phyloP scores from a whole-genome alignment of 2,888 invertebrate genomes.

The Tinea pellionella region DNA sequence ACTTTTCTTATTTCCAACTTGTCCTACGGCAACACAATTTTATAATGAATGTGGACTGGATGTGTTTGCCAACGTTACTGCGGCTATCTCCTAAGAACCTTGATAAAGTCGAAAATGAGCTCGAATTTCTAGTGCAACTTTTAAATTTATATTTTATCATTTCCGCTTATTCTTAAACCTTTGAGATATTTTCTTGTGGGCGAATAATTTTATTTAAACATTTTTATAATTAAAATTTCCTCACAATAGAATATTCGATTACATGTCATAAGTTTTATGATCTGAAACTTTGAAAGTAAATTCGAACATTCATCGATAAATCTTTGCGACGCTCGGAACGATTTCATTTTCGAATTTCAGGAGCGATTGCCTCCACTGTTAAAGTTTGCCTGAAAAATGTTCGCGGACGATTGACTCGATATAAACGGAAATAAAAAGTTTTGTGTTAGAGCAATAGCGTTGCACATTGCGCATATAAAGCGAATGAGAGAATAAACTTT shows the following conservation, averaged over 20 bases:
- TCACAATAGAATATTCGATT: constrained; percentile 57
- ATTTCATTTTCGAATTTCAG: constrained; percentile 71
- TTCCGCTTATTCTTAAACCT: neutral
- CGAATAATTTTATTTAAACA: neutral
- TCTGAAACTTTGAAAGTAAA: constrained; percentile 66
- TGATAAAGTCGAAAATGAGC: constrained; percentile 12
- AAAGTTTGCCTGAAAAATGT: constrained; percentile 70
- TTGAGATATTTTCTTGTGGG: neutral
- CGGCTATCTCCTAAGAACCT: constrained; percentile 2
- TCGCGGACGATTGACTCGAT: constrained; percentile 68
- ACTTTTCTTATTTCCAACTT: constrained; percentile 13
- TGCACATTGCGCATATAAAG: constrained; percentile 61
- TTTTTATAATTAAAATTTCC: neutral
- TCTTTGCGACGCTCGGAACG: constrained; percentile 67
- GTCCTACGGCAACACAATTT: constrained; percentile 11
- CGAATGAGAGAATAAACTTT: constrained; percentile 30
- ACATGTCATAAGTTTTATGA: constrained; percentile 69
- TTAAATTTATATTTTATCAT: constrained; percentile 2
- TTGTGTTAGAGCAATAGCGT: constrained; percentile 63
- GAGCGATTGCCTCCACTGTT: constrained; percentile 69
- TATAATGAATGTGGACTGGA: constrained; percentile 15
- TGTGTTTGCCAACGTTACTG: constrained; percentile 13
- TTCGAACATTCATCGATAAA: constrained; percentile 69
- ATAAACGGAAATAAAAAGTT: constrained; percentile 71
- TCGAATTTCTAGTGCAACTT: constrained; percentile 6